Evolutionary conservation across 1,140 invertebrate species (phyloP), one percentile per base, ranked within the genome.

Genomic region (Ceratoteleas bidentatus): DNA sequence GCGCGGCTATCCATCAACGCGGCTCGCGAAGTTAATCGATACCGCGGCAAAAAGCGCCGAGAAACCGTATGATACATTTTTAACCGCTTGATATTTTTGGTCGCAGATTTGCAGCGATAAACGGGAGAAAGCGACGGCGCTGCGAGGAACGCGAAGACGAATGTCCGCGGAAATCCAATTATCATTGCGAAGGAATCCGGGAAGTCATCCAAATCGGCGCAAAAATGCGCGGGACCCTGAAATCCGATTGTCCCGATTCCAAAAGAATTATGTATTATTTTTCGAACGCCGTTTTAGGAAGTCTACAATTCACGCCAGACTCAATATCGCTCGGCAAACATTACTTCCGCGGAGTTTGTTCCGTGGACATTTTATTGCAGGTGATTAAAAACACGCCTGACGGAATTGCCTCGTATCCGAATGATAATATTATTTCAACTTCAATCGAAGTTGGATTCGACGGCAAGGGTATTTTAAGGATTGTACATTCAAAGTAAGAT

Each of bases 61-160:
- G 24, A 24, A 24, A 24, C 24, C 1, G 24, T 24, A 1, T 4
- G 24, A 24, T 24, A 24, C 1, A 24, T 24, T 24, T 24, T 24
- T 24, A 24, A 24, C 24, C 24, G 24, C 24, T 81, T 64, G 77
- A 81, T 81, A 68, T n/a, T 61, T 61, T 79, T 43, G 68, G 62
- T 75, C 56, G 34, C 32, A 16, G 64, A 76, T 61, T 65, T 40
- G 40, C 54, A 38, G 33, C 36, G 58, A 69, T 69, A 77, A 69
- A 77, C 57, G 49, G 43, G 50, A 33, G 54, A 60, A 70, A 60
- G 56, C n/a, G 24, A 56, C 47, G 54, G 24, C 52, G 53, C 15
- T 7, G 34, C 64, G 38, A 11, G 49, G 15, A 49, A 56, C 36
- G 43, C 50, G 16, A 68, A 76, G 73, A 57, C n/a, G n/a, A 40